A percentile compares a stretch with the other conserved stretches of the same genome.
These are phyloP conservation scores for Diplodus sargus DNA, from an alignment of 2,797 vertebrate genomes.

Conservation along the genomic window DNA sequence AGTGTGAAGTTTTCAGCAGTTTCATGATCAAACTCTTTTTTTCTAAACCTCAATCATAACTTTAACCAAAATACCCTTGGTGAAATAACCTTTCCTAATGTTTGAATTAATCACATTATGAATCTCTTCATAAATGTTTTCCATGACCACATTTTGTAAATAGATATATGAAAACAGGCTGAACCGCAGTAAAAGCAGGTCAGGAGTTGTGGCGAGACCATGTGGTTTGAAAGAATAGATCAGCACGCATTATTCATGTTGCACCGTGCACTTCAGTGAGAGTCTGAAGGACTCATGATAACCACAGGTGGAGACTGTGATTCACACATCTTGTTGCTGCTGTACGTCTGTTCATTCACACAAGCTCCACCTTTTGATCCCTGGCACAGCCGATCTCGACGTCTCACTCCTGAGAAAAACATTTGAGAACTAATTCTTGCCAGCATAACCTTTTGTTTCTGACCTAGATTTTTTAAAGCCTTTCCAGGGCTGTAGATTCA, in stretches of 20 bases:
- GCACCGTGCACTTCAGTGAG: not conserved
- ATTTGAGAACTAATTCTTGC: not conserved
- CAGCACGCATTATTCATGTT: not conserved
- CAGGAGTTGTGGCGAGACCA: no score
- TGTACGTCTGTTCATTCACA: conserved; percentile 20
- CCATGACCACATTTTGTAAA: not conserved
- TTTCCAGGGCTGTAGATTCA: not conserved
- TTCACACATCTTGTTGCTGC: conserved; percentile 7
- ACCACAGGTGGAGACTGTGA: not conserved
- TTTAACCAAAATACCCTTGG: not conserved
- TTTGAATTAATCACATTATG: not conserved
- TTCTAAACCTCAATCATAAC: not conserved
- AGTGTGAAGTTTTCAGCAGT: no score
- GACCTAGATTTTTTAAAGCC: conserved; percentile 25
- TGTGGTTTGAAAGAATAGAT: not conserved
- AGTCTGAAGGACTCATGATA: conserved; percentile 7
- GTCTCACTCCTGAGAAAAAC: not conserved
- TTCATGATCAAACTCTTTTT: not conserved
- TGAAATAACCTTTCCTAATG: not conserved
- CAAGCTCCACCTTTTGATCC: conserved; percentile 13
- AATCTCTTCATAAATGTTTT: not conserved
- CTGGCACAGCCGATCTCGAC: conserved; percentile 1
- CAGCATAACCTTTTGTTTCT: conserved; percentile 26
- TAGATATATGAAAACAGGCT: not conserved
- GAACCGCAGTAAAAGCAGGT: not conserved